Conservation (phyloP, 1,140 invertebrate species). For the Capitella teleta region DNA sequence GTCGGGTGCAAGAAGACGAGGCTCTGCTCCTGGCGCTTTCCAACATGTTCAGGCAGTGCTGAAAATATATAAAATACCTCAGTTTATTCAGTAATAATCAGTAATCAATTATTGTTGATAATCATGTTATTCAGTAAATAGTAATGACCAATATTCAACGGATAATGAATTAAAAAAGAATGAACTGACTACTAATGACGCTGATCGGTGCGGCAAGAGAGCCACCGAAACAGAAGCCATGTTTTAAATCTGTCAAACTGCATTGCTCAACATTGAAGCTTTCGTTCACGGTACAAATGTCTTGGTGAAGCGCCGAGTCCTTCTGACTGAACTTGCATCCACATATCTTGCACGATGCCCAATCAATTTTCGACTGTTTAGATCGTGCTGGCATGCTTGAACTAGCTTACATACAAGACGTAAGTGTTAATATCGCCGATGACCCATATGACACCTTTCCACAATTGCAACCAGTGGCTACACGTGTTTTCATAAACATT, state of each 20-base stretch:
- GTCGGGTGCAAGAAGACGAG: background rate
- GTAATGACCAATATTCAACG: background rate
- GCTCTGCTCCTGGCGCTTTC: background rate
- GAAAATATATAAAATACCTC: background rate
- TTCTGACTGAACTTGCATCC: background rate
- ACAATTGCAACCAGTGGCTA: no score
- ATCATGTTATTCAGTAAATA: background rate
- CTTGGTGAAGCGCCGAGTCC: background rate
- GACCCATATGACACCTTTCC: no score
- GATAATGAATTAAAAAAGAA: background rate
- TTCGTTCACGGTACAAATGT: background rate
- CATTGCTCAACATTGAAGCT: background rate
- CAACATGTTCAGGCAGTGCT: constrained; percentile 1
- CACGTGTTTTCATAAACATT: no score
- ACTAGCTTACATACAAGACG: no score
- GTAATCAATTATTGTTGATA: background rate
- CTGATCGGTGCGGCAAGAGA: background rate
- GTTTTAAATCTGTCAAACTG: background rate
- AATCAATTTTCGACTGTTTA: constrained; percentile 4
- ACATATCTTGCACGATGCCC: background rate
- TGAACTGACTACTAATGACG: background rate
- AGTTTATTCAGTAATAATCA: background rate
- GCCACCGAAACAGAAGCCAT: background rate
- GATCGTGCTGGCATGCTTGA: background rate
- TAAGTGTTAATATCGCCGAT: no score